Percentiles rank a stretch among this genome's conserved stretches.
Evolutionary conservation across 1,140 invertebrate species (phyloP).

Genomic region (Drosophila littoralis): DNA sequence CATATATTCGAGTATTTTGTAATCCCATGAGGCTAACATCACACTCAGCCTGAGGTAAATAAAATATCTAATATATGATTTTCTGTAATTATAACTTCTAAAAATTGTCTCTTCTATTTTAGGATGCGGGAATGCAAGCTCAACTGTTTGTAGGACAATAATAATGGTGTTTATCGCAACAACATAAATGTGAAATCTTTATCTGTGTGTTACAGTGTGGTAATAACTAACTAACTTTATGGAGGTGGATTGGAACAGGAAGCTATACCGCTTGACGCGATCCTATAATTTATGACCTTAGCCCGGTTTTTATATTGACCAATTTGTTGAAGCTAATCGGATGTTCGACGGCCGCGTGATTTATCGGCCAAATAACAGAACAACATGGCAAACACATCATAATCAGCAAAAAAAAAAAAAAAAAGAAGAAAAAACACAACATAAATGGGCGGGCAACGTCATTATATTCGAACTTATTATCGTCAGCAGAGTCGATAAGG

Average conservation of each 20-base stretch:
- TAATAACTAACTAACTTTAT: conserved; percentile 1
- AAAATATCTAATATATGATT: no score
- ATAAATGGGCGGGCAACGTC: conserved; percentile 22
- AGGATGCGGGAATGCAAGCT: no score
- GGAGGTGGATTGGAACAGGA: background rate
- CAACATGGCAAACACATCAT: conserved; percentile 21
- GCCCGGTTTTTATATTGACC: conserved; percentile 41
- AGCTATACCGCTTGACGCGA: background rate
- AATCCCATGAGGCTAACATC: no score
- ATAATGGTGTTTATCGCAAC: background rate
- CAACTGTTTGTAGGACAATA: no score
- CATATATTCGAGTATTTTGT: no score
- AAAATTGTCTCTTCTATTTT: no score
- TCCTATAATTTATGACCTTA: conserved; percentile 15
- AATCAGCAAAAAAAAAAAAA: conserved; percentile 12
- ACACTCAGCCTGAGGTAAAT: no score
- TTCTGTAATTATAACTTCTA: no score
- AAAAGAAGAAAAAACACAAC: background rate
- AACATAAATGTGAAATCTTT: no score
- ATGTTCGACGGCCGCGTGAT: conserved; percentile 52
- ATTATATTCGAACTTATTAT: conserved; percentile 13
- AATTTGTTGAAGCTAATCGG: conserved; percentile 64
- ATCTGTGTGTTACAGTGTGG: background rate
- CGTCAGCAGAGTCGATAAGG: conserved; percentile 22
- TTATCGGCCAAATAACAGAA: conserved; percentile 45